Conservation (phyloP, 2,113 vertebrate genomes). For the Cyprinodon brontotheroides region DNA sequence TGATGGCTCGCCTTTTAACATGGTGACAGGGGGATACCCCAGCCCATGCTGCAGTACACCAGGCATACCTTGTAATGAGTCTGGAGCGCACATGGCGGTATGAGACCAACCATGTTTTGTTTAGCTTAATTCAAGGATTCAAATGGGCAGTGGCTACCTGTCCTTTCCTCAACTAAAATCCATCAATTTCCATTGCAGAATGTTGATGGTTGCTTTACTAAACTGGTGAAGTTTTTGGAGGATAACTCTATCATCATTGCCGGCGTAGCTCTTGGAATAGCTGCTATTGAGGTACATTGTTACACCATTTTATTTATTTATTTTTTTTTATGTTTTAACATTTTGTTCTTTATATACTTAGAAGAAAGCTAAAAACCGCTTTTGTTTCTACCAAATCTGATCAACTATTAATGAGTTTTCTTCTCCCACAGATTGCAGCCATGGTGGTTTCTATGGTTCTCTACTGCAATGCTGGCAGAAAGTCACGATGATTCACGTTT, state of each 20-base stretch:
- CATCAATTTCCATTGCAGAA: slow-evolving; percentile 34
- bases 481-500: slow-evolving; percentile 8
- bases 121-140: neutral
- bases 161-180: neutral
- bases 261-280: slow-evolving; percentile 70
- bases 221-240: slow-evolving; percentile 62
- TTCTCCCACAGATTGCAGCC: slow-evolving; percentile 67
- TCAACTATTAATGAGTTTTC: neutral
- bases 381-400: neutral
- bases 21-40: neutral
- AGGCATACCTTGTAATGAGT: accelerated
- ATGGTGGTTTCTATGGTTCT: slow-evolving; percentile 77
- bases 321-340: neutral
- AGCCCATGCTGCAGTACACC: slow-evolving; percentile 47
- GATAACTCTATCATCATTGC: slow-evolving; percentile 68
- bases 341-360: neutral
- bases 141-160: neutral
- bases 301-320: neutral
- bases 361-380: neutral
- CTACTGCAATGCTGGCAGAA: slow-evolving; percentile 54
- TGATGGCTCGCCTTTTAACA: slow-evolving; percentile 41
- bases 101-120: neutral
- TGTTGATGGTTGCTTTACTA: slow-evolving; percentile 58
- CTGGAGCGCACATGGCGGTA: accelerated
- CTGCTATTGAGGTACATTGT: slow-evolving; percentile 76